These are phyloP conservation scores for Cheilosia scutellata DNA, from an alignment of 2,888 invertebrate species.

Conservation along the genomic window DNA sequence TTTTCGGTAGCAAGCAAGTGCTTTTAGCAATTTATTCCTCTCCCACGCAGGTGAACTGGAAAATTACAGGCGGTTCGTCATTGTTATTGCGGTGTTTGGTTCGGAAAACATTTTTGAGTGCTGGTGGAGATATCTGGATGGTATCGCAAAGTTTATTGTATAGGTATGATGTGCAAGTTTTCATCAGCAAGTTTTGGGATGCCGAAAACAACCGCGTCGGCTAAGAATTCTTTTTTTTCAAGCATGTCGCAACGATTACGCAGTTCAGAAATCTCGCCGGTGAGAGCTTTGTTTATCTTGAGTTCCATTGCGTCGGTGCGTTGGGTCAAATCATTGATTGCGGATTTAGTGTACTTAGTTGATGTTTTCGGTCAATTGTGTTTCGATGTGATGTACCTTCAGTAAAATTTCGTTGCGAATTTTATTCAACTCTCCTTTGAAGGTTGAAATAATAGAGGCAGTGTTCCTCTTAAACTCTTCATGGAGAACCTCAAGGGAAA, in stretches of 20 bases:
- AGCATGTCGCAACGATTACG: conserved; percentile 13
- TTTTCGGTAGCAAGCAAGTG: not conserved
- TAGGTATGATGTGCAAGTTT: not conserved
- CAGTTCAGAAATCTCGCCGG: conserved; percentile 3
- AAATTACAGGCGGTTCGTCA: conserved; percentile 11
- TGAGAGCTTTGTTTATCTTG: conserved; percentile 7
- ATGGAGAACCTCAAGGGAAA: conserved; percentile 18
- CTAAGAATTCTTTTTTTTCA: conserved; percentile 22
- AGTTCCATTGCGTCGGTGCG: not conserved
- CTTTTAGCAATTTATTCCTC: conserved; percentile 1
- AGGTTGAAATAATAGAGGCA: not conserved
- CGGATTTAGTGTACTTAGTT: conserved; percentile 1
- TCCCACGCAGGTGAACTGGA: conserved; percentile 11
- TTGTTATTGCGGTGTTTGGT: conserved; percentile 13
- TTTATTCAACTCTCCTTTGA: conserved; percentile 27
- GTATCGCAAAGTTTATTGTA: conserved; percentile 9
- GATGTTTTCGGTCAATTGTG: conserved; percentile 18
- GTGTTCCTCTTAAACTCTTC: not conserved
- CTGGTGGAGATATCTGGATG: conserved; percentile 1
- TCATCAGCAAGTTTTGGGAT: conserved; percentile 1
- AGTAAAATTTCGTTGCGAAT: conserved; percentile 12
- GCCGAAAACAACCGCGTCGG: conserved; percentile 20
- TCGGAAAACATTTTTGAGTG: conserved; percentile 24
- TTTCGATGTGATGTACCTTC: conserved; percentile 4
- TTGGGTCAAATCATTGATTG: conserved; percentile 1